phyloP scores from a whole-genome alignment of 2,888 invertebrate species.

The Pecten maximus region DNA sequence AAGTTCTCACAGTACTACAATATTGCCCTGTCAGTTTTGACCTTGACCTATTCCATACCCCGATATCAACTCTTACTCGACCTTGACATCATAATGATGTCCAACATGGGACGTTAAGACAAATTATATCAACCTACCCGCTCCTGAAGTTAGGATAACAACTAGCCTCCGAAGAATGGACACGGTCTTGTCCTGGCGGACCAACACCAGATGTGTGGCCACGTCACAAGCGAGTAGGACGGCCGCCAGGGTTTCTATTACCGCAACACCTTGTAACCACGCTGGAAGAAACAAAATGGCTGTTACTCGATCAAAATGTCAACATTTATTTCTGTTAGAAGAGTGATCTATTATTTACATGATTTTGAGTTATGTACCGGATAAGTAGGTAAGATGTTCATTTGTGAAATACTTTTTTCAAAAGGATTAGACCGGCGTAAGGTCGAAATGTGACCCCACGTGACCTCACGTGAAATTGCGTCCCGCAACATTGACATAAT shows the following conservation, averaged over 20 bases:
- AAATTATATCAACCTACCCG: constrained; percentile 36
- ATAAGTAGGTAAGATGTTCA: no score
- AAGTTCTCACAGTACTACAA: no score
- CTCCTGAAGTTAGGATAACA: constrained; percentile 42
- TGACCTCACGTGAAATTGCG: no score
- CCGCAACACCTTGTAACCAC: constrained; percentile 48
- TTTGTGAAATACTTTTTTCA: no score
- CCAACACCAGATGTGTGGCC: neutral
- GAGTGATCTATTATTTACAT: no score
- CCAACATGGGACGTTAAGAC: neutral
- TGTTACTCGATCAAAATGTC: no score
- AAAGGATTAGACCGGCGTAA: no score
- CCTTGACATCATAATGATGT: neutral
- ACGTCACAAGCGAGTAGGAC: constrained; percentile 17
- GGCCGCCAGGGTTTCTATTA: constrained; percentile 41
- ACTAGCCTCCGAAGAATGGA: constrained; percentile 38
- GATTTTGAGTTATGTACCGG: no score
- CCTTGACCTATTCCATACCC: neutral
- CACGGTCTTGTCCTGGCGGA: neutral
- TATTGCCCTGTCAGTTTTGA: no score
- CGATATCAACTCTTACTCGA: neutral
- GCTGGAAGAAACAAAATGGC: neutral
- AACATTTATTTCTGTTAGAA: no score
- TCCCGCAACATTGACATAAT: no score
- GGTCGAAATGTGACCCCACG: no score